Base-by-base conservation (phyloP, 2,797 vertebrate genomes). In the Poecilia velifera region DNA sequence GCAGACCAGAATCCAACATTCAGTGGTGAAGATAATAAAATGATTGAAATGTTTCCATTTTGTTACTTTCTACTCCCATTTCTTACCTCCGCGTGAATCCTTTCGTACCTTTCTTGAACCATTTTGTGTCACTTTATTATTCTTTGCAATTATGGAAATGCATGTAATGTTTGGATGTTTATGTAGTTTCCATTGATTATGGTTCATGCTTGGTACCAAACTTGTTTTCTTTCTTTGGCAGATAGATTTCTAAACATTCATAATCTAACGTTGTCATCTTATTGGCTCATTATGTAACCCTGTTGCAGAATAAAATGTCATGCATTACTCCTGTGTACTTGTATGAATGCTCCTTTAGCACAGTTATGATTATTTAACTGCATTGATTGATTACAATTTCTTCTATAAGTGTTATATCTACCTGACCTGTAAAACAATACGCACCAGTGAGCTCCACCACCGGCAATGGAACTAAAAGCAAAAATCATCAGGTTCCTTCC, bases 391-490 rank as follows among this genome's bases (percentile, higher is more conserved):
- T 45, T 4, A 8, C 31, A 64, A 8, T 62, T 45, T 64, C 16
- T 31, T 51, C n/a, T n/a, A n/a, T 1, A 46, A n/a, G 22, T 62
- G n/a, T 8, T 31, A 43, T 1, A 16, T 47, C 3, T 9, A 25
- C 6, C 28, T n/a, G 10, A 16, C 73, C 13, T 28, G 31, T 68
- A 18, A 18, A 64, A 45, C 25, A 16, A 41, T 77, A 4, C 25
- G 41, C 6, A 22, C 6, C 18, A 13, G 66, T 43, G 8, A 84
- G 73, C 70, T 76, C 70, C 62, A 74, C 64, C 36, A 47, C 13
- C 7, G 31, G 31, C 62, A 66, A 2, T 39, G 18, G 18, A 22
- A 39, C 62, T 36, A 39, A 22, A 39, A 66, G 0, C 59, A 36
- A 18, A 59, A 57, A 57, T 28, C 8, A 57, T 57, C 1, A 20